Percentiles rank a stretch among this genome's conserved stretches.
phyloP scores from a whole-genome alignment of 1,140 invertebrate genomes.

The Drosophila fuyamai region DNA sequence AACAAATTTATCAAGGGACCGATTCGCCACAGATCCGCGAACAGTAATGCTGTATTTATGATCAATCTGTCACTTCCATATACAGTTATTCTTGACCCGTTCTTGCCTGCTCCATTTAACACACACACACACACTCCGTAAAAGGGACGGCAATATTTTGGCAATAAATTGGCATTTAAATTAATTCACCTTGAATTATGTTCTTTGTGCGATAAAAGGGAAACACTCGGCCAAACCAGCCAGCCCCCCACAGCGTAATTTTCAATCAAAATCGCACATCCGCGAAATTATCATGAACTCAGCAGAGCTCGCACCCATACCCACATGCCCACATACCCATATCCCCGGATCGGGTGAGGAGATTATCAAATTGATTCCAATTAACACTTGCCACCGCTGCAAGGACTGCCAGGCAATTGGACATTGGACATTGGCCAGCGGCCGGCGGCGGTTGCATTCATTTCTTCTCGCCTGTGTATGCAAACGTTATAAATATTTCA shows the following conservation, averaged over 20 bases:
- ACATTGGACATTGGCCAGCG: slow-evolving; percentile 22
- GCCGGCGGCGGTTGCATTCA: slow-evolving; percentile 37
- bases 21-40: neutral
- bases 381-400: slow-evolving; percentile 84
- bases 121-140: neutral
- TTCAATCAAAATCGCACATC: slow-evolving; percentile 83
- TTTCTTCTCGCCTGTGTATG: slow-evolving; percentile 44
- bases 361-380: slow-evolving; percentile 85
- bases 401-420: slow-evolving; percentile 39
- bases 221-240: slow-evolving; percentile 15
- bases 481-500: slow-evolving; percentile 81
- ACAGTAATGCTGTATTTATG: slow-evolving; percentile 58
- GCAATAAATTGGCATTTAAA: slow-evolving; percentile 84
- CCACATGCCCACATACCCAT: slow-evolving; percentile 4
- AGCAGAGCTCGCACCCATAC: slow-evolving; percentile 39
- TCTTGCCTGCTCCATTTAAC: slow-evolving; percentile 54
- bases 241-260: slow-evolving; percentile 82
- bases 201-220: slow-evolving; percentile 50
- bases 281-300: slow-evolving; percentile 83
- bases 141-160: slow-evolving; percentile 45
- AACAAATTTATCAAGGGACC: slow-evolving; percentile 34
- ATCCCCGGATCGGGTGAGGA: slow-evolving; percentile 38
- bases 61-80: slow-evolving; percentile 66
- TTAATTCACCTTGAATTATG: slow-evolving; percentile 84
- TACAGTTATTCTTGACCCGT: slow-evolving; percentile 51